Percentiles rank a stretch among this genome's conserved stretches.
Conservation (phyloP, 2,113 vertebrate species). For the Candoia aspera region DNA sequence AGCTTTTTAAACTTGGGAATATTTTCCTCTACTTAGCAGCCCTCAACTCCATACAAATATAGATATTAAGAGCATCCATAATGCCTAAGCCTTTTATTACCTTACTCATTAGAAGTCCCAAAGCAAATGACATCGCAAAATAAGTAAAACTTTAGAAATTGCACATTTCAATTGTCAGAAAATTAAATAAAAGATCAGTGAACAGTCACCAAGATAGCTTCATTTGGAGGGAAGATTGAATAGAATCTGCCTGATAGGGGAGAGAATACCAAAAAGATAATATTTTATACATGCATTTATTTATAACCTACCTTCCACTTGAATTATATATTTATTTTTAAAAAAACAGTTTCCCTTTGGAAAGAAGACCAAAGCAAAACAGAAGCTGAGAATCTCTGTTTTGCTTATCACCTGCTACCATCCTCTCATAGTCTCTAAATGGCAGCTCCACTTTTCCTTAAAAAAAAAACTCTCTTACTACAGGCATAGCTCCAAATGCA, state of each 20-base stretch:
- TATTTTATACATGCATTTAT: not conserved
- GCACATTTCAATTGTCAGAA: constrained; percentile 56
- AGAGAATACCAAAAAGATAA: constrained; percentile 37
- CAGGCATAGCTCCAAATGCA: too few species aligned
- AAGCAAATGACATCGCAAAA: constrained; percentile 60
- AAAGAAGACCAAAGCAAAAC: too few species aligned
- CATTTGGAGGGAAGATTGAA: constrained; percentile 17
- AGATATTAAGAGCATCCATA: constrained; percentile 62
- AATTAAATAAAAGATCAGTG: constrained; percentile 65
- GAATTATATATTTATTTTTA: not conserved
- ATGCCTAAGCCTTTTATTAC: constrained; percentile 65
- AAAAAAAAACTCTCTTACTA: too few species aligned
- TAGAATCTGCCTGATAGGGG: constrained; percentile 26
- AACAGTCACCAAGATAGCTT: constrained; percentile 52
- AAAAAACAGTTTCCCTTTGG: too few species aligned
- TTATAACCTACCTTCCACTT: not conserved
- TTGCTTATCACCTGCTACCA: too few species aligned
- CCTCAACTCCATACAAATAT: constrained; percentile 49
- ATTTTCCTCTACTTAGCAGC: constrained; percentile 34
- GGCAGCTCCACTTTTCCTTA: too few species aligned
- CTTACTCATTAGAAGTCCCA: constrained; percentile 44
- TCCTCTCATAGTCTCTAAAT: too few species aligned
- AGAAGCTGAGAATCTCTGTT: too few species aligned
- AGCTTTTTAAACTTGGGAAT: constrained; percentile 4
- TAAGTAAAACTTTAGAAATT: constrained; percentile 65